Conservation (phyloP, 2,113 vertebrate genomes). For the Aptenodytes patagonicus region DNA sequence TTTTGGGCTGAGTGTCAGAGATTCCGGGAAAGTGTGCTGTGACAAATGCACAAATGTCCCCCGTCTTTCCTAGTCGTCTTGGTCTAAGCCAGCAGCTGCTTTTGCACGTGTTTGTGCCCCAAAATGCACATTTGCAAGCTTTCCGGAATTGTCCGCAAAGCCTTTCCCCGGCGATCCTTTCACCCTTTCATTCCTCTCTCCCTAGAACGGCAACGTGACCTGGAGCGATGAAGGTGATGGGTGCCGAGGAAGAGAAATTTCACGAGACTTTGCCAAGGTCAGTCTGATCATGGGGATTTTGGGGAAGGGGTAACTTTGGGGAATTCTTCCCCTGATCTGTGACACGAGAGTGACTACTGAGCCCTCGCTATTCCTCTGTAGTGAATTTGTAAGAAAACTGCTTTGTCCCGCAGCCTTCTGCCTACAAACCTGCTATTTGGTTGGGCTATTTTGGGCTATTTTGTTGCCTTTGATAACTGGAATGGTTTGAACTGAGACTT, state of each 20-base stretch:
- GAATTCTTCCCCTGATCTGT: not conserved
- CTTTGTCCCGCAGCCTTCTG: not conserved
- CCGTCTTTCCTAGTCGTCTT: fast-evolving
- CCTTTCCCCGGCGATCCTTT: not conserved
- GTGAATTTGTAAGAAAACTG: not conserved
- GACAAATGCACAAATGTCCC: too few species aligned
- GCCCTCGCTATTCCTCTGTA: fast-evolving
- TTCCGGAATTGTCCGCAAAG: not conserved
- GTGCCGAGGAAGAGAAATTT: conserved; percentile 85
- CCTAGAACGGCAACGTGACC: conserved; percentile 79
- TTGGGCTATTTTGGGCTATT: not conserved
- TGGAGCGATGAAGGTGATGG: conserved; percentile 89
- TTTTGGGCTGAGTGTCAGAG: not conserved
- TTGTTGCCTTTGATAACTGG: not conserved
- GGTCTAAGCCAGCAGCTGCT: not conserved
- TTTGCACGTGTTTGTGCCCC: fast-evolving
- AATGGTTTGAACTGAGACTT: not conserved
- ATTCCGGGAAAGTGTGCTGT: not conserved
- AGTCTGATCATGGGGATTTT: not conserved
- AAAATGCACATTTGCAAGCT: fast-evolving
- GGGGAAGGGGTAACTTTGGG: not conserved
- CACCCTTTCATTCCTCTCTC: not conserved
- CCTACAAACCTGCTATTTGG: not conserved
- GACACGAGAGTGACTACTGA: not conserved
- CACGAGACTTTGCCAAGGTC: conserved; percentile 95